These are phyloP conservation scores for Plumapathes pennacea DNA, from an alignment of 92 coral and sea anemone species.

Conservation along the genomic window DNA sequence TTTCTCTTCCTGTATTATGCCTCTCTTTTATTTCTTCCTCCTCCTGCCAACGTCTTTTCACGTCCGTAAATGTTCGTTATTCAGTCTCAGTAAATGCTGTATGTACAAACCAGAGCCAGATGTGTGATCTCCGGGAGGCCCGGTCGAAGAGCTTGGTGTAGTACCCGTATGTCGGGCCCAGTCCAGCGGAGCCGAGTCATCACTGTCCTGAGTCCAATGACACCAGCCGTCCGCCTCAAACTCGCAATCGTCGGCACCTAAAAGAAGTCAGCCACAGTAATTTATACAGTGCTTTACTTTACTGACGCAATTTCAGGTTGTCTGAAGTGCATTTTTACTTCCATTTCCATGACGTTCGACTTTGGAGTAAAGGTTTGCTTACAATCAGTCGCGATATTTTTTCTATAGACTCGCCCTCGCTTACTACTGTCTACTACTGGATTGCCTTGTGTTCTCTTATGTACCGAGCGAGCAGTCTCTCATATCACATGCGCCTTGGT, in stretches of 20 bases:
- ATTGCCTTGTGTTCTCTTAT: too few species aligned
- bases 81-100: too few species aligned
- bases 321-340: too few species aligned
- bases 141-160: slow-evolving; percentile 48
- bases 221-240: slow-evolving; percentile 62
- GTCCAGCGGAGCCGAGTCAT: slow-evolving; percentile 1
- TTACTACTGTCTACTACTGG: too few species aligned
- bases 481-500: slow-evolving; percentile 21
- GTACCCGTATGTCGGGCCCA: slow-evolving; percentile 48
- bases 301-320: neutral
- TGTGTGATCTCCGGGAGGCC: slow-evolving; percentile 60
- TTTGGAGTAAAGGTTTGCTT: too few species aligned
- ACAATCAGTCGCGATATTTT: too few species aligned
- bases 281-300: neutral
- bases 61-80: too few species aligned
- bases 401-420: too few species aligned
- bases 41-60: too few species aligned
- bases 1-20: too few species aligned
- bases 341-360: too few species aligned
- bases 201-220: slow-evolving; percentile 32
- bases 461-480: slow-evolving; percentile 59
- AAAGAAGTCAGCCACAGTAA: neutral
- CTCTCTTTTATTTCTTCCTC: too few species aligned
- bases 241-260: slow-evolving; percentile 85
- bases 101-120: slow-evolving; percentile 57